Conservation (phyloP, 2,113 vertebrate genomes). For the Laticauda colubrina region DNA sequence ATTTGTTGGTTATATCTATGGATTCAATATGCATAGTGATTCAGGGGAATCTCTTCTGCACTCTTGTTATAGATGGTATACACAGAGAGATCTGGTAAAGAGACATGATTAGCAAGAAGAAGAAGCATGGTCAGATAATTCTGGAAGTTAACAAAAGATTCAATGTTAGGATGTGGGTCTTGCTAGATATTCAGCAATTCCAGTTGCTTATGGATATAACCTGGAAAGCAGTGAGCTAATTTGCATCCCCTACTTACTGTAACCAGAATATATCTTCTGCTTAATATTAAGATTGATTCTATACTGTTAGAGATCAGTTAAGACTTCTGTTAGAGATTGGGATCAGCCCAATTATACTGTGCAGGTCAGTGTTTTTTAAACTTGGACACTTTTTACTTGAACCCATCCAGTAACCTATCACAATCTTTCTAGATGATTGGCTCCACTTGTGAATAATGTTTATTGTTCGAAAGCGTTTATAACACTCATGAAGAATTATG, state of each 20-base stretch:
- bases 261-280: neutral
- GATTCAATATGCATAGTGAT: neutral
- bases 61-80: neutral
- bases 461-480: neutral
- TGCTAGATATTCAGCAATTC: neutral
- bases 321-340: no score
- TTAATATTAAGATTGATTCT: neutral
- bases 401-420: neutral
- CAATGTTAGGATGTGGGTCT: neutral
- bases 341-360: neutral
- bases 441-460: neutral
- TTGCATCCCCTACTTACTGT: neutral
- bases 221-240: neutral
- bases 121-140: neutral
- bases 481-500: neutral
- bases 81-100: neutral
- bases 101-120: neutral
- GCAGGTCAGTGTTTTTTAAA: neutral
- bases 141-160: neutral
- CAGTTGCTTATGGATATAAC: neutral
- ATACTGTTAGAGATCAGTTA: neutral
- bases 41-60: neutral
- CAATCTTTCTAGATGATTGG: neutral
- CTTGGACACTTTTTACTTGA: neutral
- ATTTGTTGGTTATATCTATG: neutral